Evolutionary conservation across 2,888 invertebrate genomes (phyloP).

Genomic region (Tachina lurida): DNA sequence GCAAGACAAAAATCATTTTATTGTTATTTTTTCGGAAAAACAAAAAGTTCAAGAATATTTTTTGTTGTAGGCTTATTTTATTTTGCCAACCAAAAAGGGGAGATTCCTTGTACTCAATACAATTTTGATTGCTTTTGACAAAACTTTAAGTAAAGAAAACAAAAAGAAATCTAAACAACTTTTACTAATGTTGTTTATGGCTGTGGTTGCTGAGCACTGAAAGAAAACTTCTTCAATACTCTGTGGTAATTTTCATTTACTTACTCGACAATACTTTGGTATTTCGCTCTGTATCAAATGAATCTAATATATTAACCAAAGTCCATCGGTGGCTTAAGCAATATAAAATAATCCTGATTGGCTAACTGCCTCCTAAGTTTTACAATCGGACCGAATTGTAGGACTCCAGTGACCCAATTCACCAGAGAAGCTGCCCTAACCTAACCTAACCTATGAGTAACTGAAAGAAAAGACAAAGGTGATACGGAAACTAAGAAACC

Average conservation of each 20-base stretch:
- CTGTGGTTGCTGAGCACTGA: conserved; percentile 36
- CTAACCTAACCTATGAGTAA: too few relatives aligned
- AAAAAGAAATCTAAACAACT: conserved; percentile 52
- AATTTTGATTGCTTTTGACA: conserved; percentile 68
- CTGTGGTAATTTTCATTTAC: not conserved
- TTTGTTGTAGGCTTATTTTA: conserved; percentile 60
- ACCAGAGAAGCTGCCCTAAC: too few relatives aligned
- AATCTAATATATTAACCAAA: not conserved
- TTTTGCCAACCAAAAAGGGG: conserved; percentile 52
- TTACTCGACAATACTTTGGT: too few relatives aligned
- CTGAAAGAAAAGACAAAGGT: too few relatives aligned
- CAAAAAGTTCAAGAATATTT: conserved; percentile 43
- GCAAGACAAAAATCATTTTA: conserved; percentile 39
- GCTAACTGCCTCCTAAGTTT: too few relatives aligned
- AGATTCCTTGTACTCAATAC: conserved; percentile 53
- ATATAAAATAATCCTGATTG: too few relatives aligned
- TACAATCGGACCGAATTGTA: too few relatives aligned
- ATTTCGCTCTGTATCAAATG: too few relatives aligned
- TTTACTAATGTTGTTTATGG: conserved; percentile 54
- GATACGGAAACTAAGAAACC: too few relatives aligned
- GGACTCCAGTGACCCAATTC: too few relatives aligned
- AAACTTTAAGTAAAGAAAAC: conserved; percentile 39
- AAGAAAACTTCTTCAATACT: not conserved
- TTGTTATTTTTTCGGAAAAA: conserved; percentile 44
- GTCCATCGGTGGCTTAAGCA: not conserved